phyloP scores from a whole-genome alignment of 2,797 vertebrate species.

The Gymnodraco acuticeps region DNA sequence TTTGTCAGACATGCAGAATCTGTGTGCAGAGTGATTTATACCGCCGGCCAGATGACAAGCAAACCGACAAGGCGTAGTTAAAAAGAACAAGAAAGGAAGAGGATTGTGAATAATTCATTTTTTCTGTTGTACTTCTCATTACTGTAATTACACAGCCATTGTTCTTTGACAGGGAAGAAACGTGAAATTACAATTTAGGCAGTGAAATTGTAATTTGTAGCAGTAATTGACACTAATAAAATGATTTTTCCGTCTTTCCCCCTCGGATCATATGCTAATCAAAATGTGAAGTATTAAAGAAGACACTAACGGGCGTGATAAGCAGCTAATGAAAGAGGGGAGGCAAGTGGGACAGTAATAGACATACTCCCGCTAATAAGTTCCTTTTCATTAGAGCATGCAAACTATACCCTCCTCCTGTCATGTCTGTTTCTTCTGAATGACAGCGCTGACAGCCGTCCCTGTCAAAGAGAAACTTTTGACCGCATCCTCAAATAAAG shows the following conservation, averaged over 20 bases:
- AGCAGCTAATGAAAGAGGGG: conserved; percentile 81
- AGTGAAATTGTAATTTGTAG: conserved; percentile 81
- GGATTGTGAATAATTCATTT: conserved; percentile 75
- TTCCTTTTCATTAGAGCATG: conserved; percentile 80
- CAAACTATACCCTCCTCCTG: conserved; percentile 65
- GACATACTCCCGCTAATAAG: conserved; percentile 75
- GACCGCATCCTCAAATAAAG: conserved; percentile 65
- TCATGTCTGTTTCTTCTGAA: conserved; percentile 70
- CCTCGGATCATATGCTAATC: conserved; percentile 81
- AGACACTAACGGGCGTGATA: conserved; percentile 81
- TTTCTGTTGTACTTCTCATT: conserved; percentile 73
- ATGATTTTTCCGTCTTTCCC: conserved; percentile 66
- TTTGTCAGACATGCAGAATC: conserved; percentile 16
- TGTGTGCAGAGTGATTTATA: conserved; percentile 24
- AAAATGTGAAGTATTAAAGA: conserved; percentile 85
- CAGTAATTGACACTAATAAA: conserved; percentile 85
- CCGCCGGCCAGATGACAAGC: conserved; percentile 29
- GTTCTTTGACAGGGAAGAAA: conserved; percentile 77
- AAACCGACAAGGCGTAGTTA: conserved; percentile 44
- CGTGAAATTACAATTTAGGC: conserved; percentile 82
- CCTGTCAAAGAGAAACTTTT: conserved; percentile 70
- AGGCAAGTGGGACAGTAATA: conserved; percentile 75
- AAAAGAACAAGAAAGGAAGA: conserved; percentile 51
- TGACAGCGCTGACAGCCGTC: conserved; percentile 75
- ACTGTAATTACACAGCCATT: conserved; percentile 81